Conservation (phyloP, 2,113 vertebrate genomes). For the Anolis sagrei region DNA sequence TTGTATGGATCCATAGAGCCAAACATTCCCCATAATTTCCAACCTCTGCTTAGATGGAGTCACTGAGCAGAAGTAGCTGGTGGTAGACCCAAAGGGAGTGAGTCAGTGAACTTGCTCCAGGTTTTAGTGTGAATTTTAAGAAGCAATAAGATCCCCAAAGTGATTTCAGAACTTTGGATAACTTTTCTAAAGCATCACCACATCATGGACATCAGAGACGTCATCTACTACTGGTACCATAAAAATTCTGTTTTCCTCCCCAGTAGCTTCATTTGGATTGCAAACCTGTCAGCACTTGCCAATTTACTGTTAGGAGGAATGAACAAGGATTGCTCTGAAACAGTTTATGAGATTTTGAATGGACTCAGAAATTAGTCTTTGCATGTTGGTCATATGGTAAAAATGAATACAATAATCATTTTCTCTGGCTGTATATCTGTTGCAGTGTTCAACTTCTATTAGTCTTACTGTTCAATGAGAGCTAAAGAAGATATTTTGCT, state of each 20-base stretch:
- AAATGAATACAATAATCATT: conserved; percentile 1
- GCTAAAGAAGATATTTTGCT: background rate
- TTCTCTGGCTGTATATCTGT: background rate
- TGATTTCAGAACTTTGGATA: no score
- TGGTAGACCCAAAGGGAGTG: no score
- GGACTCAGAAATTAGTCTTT: background rate
- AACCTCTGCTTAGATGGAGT: no score
- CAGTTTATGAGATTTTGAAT: background rate
- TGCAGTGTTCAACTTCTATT: background rate
- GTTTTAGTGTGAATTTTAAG: no score
- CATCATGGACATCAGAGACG: background rate
- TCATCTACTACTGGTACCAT: background rate
- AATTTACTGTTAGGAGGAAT: background rate
- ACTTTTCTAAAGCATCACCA: background rate
- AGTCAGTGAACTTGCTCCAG: no score
- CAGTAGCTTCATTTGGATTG: no score
- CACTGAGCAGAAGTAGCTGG: no score
- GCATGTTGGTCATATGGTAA: background rate
- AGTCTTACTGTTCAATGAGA: background rate
- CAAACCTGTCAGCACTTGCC: background rate
- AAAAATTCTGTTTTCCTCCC: no score
- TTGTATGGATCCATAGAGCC: no score
- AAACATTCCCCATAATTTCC: no score
- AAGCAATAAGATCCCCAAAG: no score
- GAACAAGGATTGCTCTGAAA: background rate